Base-by-base conservation (phyloP, 2,797 vertebrate genomes). In the Thalassophryne amazonica region DNA sequence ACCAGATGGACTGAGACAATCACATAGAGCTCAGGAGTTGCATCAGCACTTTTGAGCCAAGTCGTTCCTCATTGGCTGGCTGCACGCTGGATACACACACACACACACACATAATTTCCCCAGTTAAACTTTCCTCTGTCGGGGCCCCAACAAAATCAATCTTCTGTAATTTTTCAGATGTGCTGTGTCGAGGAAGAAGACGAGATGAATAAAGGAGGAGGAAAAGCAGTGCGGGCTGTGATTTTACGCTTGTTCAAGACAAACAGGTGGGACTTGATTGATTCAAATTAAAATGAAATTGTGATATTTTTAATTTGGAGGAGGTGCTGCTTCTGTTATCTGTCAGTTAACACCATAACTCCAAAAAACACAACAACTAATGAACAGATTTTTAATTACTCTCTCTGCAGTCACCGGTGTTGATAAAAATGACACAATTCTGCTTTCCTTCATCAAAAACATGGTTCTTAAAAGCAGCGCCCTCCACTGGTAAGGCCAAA, bases 1-100 rank as follows among this genome's bases (percentile, higher is more conserved):
- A 72, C 73, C 73, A 70, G 37, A 81, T 60, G 65, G 41, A 71
- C 80, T 67, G 67, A 80, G 73, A 81, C 72, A 73, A 83, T 72
- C 60, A 51, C 60, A 65, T 57, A 64, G 36, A 78, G 55, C 23
- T 35, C 27, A 53, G 57, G 54, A 67, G 60, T 53, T 40, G 49
- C 41, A 35, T 80, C 74, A 78, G 72, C 78, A 80, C 50, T 75
- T 75, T 61, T 32, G 10, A 18, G n/a, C 17, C n/a, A 16, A 28
- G 32, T n/a, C 41, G 31, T 36, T 24, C 10, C 59, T 49, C 18
- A 60, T 59, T 62, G 60, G 70, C 62, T 48, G 30, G 38, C 21
- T n/a, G 22, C 16, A 20, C n/a, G 18, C 35, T 8, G 4, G 3
- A 17, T 14, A 21, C 36, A 14, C 36, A 40, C 35, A 30, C 36